Base-by-base conservation (phyloP, 2,888 invertebrate genomes). In the Sesia apiformis region DNA sequence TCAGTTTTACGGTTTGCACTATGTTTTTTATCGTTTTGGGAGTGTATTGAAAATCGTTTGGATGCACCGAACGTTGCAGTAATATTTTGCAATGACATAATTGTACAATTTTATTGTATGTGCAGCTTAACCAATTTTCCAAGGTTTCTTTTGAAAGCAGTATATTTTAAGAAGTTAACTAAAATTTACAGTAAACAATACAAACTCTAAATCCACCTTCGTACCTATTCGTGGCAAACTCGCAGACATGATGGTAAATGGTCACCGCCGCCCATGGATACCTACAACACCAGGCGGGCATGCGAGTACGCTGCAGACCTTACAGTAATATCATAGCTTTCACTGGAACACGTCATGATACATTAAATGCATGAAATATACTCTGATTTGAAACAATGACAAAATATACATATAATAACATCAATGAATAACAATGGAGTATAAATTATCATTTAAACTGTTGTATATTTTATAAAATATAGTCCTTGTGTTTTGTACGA, bases 361-460 rank as follows among this genome's bases (percentile, higher is more conserved):
- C 85, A 86, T 88, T 87, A 88, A 84, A 87, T 84, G 85, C 85
- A 86, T 88, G 85, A 88, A 88, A 89, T 87, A 89, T 88, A 89
- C 87, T 88, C 88, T 88, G 88, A 88, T 88, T 88, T 88, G 86
- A 88, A 89, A 89, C 88, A 89, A 89, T 88, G 88, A 89, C 84
- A 77, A 88, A 88, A 88, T 89, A 88, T 89, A 88, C 88, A 89
- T 87, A 88, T 88, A 88, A 89, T 88, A 89, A 88, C 87, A 87
- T 87, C 89, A 88, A 88, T 89, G 89, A 89, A 89, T 89, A 88
- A 89, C 89, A 88, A 89, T 88, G 86, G 88, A 75, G 84, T 86
- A 89, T 89, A 88, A 89, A 88, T 88, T 89, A 89, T 89, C 88
- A 87, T 89, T 85, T 87, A 86, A 87, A 87, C 87, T 85, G 87